Evolutionary conservation across 1,140 invertebrate species (phyloP).

Genomic region (Drosophila persimilis): DNA sequence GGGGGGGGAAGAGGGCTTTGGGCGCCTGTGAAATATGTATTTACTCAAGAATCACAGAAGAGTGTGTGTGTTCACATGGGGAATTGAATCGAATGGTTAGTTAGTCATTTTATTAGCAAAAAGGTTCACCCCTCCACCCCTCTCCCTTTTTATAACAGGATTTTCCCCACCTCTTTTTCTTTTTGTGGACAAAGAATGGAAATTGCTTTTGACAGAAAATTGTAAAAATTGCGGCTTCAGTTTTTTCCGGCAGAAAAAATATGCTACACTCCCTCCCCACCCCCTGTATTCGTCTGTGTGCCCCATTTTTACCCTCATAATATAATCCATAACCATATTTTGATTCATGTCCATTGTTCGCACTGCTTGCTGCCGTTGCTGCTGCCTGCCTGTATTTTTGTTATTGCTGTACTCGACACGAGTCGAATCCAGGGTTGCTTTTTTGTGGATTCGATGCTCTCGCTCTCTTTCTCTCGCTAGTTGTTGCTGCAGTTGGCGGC

Average conservation of each 20-base stretch:
- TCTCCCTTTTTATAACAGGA: constrained; percentile 44
- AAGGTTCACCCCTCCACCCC: too few relatives aligned
- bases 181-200: constrained; percentile 25
- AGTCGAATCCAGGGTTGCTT: constrained; percentile 50
- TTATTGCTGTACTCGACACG: constrained; percentile 58
- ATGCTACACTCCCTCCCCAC: constrained; percentile 9
- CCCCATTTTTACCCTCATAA: constrained; percentile 71
- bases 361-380: constrained; percentile 28
- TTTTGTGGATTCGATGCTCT: constrained; percentile 15
- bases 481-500: constrained; percentile 50
- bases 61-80: constrained; percentile 49
- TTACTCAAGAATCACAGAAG: constrained; percentile 36
- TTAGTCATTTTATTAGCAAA: constrained; percentile 31
- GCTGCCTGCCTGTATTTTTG: constrained; percentile 33
- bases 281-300: constrained; percentile 18
- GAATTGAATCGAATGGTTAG: constrained; percentile 14
- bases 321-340: constrained; percentile 79
- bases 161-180: constrained; percentile 13
- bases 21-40: too few relatives aligned
- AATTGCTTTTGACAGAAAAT: constrained; percentile 42
- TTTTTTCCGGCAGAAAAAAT: constrained; percentile 29
- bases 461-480: constrained; percentile 28
- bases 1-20: too few relatives aligned
- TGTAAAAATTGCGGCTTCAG: constrained; percentile 34
- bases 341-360: constrained; percentile 61